Evolutionary conservation across 2,888 invertebrate species (phyloP).

Genomic region (Lasioglossum villosulum): DNA sequence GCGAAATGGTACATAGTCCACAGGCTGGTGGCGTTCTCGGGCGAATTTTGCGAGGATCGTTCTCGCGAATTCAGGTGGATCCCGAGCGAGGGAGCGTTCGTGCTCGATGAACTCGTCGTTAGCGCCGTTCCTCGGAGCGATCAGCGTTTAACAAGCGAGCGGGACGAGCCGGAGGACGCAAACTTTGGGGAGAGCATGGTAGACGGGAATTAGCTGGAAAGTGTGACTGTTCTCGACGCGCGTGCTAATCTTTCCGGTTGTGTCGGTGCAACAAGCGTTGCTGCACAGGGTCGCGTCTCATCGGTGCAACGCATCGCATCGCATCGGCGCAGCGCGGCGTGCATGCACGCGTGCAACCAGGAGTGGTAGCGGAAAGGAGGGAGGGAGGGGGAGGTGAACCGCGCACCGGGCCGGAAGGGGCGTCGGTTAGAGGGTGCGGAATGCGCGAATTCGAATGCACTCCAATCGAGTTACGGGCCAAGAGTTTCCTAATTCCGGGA

Average conservation of each 20-base stretch:
- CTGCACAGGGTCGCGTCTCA: not conserved
- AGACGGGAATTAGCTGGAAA: conserved; percentile 33
- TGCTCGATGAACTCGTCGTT: not conserved
- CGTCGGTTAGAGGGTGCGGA: conserved; percentile 10
- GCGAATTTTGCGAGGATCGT: not conserved
- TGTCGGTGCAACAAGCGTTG: conserved; percentile 38
- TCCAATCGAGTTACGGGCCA: conserved; percentile 66
- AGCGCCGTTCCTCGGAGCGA: not conserved
- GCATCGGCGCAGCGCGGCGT: not conserved
- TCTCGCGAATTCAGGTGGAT: not conserved
- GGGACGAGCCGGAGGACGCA: not conserved
- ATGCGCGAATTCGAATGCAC: conserved; percentile 63
- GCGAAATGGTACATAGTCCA: not conserved
- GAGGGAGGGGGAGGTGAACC: not conserved
- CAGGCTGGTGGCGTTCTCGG: not conserved
- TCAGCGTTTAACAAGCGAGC: conserved; percentile 3
- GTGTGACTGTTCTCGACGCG: conserved; percentile 46
- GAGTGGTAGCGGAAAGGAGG: too few species aligned
- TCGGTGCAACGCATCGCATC: conserved; percentile 28
- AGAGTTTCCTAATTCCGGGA: conserved; percentile 66
- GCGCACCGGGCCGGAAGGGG: not conserved
- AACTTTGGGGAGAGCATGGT: not conserved
- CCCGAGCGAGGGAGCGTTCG: not conserved
- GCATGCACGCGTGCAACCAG: conserved; percentile 32
- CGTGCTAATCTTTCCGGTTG: conserved; percentile 61